Conservation (phyloP, 2,888 invertebrate genomes). For the Mechanitis mazaeus region DNA sequence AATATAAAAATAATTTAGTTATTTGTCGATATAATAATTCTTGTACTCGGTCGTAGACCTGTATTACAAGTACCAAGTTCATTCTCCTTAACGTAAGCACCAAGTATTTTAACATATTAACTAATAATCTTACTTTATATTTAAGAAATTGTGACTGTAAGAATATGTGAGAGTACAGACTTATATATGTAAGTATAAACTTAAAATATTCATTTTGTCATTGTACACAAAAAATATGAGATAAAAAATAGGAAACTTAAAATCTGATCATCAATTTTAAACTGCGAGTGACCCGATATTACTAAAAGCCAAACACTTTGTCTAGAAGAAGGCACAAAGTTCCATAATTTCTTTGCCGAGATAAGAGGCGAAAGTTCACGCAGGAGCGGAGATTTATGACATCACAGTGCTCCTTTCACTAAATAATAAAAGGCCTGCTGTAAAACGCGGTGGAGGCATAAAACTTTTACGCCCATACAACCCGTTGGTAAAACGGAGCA, state of each 20-base stretch:
- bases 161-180: no score
- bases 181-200: no score
- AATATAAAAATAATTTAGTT: no score
- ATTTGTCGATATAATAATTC: no score
- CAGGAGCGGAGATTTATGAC: conserved; percentile 76
- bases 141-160: no score
- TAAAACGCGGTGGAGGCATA: conserved; percentile 73
- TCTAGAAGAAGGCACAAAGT: conserved; percentile 74
- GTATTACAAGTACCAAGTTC: no score
- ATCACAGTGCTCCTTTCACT: conserved; percentile 76
- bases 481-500: conserved; percentile 66
- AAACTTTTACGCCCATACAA: conserved; percentile 75
- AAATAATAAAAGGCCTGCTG: conserved; percentile 76
- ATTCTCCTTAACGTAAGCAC: no score
- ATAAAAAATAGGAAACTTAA: conserved; percentile 19
- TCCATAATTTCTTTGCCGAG: conserved; percentile 75
- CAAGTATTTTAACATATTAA: no score
- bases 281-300: conserved; percentile 67
- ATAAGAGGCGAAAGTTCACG: conserved; percentile 77
- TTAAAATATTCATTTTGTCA: no score
- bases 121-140: no score
- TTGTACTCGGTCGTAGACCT: no score
- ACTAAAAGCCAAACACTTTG: conserved; percentile 74
- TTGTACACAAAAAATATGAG: not conserved
- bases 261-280: conserved; percentile 56